Conservation (phyloP, 2,113 vertebrate species). For the Nothocercus julius region DNA sequence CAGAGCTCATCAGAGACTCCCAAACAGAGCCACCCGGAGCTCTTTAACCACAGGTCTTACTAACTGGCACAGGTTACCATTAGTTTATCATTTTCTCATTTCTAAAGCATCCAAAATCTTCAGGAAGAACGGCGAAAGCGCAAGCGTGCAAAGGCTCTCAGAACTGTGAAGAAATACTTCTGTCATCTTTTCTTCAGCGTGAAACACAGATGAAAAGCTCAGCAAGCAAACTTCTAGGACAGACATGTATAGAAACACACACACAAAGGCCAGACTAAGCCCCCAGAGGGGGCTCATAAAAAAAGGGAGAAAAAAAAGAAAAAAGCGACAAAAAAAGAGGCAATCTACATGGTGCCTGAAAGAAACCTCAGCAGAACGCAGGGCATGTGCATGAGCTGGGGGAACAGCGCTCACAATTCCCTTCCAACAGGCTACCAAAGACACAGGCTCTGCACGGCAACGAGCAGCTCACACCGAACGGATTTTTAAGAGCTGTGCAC, state of each 20-base stretch:
- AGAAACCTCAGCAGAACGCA: not conserved
- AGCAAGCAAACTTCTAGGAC: not conserved
- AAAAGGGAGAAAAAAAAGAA: not conserved
- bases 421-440: not conserved
- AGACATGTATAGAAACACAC: not conserved
- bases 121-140: not conserved
- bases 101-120: not conserved
- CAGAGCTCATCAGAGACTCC: conserved; percentile 1
- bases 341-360: not conserved
- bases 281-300: not conserved
- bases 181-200: not conserved
- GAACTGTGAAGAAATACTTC: not conserved
- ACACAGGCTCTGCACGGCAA: not conserved
- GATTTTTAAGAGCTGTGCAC: not conserved
- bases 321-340: not conserved
- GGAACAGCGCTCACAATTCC: not conserved
- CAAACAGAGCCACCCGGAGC: not conserved
- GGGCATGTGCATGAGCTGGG: not conserved
- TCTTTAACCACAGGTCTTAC: not conserved
- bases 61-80: not conserved
- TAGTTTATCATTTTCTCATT: not conserved
- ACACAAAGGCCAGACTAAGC: not conserved
- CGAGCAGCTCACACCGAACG: not conserved
- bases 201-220: not conserved
- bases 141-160: not conserved